Base-by-base conservation (phyloP, 2,113 vertebrate species). In the Cyanoderma ruficeps region DNA sequence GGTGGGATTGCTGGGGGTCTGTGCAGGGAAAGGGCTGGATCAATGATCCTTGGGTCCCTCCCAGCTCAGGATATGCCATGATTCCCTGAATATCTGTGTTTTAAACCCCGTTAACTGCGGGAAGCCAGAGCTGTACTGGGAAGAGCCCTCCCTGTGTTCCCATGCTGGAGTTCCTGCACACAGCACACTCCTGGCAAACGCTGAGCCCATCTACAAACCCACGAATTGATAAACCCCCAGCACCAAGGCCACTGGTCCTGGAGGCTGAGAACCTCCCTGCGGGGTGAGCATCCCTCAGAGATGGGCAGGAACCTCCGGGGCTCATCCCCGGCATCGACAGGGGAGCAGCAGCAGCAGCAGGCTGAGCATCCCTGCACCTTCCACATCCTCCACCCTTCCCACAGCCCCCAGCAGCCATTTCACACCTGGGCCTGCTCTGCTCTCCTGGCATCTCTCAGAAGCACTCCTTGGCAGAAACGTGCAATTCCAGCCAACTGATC, bases 281-380 rank as follows among this genome's bases (percentile, higher is more conserved):
- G 24, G 37, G 1, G 7, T 1, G 31, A 59, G 60, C 61, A 15
- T 4, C 70, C 46, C 82, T 3, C 65, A 31, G 90, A 1, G 19
- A 2, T 0, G 3, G 2, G 5, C 55, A 24, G 55, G 23, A 47
- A 6, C 22, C 53, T 10, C 39, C 0, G 0, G 0, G 2, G n/a
- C 46, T 28, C 23, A 1, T 8, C 15, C 41, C 31, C 0, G 0
- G 41, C n/a, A 3, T 2, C 4, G 3, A 16, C 20, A 33, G 56
- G 28, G 5, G 23, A 14, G 37, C 41, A 74, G 60, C 47, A 30
- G 60, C 47, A 30, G 2, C 20, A 35, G 30, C 3, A 5, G 15
- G 4, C 1, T 10, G 41, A 69, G 64, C 71, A 9, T 12, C 83
- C 30, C 74, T 13, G 24, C 9, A 1, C 55, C n/a, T 28, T 50